Percentiles rank a stretch among this genome's conserved stretches.
Evolutionary conservation across 2,888 invertebrate genomes (phyloP).

Genomic region (Synergus gifuensis): DNA sequence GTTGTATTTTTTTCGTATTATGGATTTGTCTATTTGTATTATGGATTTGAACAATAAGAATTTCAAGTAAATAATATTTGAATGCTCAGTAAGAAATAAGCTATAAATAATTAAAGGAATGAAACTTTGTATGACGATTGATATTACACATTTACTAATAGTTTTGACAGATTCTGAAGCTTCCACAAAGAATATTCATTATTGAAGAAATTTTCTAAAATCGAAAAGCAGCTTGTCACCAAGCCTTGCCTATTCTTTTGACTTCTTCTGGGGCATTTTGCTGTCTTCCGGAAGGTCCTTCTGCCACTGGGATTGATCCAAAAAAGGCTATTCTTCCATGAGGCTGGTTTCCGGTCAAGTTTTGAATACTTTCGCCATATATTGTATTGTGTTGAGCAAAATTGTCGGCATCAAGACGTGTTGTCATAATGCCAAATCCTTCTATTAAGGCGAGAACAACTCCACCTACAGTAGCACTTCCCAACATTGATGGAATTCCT

Average conservation of each 20-base stretch:
- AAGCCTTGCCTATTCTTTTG: slow-evolving; percentile 35
- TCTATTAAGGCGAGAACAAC: slow-evolving; percentile 96
- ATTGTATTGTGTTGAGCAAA: slow-evolving; percentile 29
- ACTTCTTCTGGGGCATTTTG: slow-evolving; percentile 23
- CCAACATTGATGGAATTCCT: slow-evolving; percentile 87
- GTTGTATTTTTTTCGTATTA: slow-evolving; percentile 19
- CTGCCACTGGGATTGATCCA: neutral
- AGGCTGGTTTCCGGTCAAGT: slow-evolving; percentile 2
- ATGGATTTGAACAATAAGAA: neutral
- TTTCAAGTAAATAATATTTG: neutral
- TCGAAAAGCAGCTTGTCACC: neutral
- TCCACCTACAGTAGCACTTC: slow-evolving; percentile 96
- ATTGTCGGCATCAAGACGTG: slow-evolving; percentile 89
- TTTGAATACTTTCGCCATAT: slow-evolving; percentile 22
- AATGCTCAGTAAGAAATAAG: neutral
- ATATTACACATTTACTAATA: neutral
- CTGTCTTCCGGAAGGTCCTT: slow-evolving; percentile 22
- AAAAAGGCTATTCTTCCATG: slow-evolving; percentile 31
- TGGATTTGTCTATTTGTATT: neutral
- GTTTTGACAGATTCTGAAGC: too few species aligned
- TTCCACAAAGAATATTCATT: neutral
- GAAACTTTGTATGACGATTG: neutral
- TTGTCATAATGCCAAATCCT: slow-evolving; percentile 96
- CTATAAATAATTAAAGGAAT: neutral
- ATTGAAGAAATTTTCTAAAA: neutral